Evolutionary conservation across 2,113 vertebrate genomes (phyloP).

Genomic region (Amphiprion percula): DNA sequence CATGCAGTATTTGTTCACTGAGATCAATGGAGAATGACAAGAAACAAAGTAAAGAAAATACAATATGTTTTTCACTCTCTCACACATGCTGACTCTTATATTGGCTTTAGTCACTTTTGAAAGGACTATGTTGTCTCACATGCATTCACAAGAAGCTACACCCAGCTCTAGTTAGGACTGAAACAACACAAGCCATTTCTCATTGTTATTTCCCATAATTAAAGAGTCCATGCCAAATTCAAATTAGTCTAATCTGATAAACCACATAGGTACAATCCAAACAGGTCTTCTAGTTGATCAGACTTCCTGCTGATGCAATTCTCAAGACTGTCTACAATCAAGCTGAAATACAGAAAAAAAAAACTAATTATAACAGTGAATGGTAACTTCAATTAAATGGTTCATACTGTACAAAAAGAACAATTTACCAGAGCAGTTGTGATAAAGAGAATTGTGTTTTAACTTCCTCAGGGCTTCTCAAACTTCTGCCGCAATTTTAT

Average conservation of each 20-base stretch:
- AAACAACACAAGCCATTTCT: neutral
- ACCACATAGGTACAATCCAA: neutral
- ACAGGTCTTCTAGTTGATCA: neutral
- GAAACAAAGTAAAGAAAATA: conserved; percentile 40
- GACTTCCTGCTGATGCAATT: neutral
- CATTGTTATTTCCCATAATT: neutral
- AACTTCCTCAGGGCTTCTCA: neutral
- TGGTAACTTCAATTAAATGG: neutral
- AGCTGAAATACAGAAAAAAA: neutral
- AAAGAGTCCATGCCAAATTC: neutral
- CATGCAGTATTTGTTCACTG: conserved; percentile 37
- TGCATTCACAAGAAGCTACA: neutral
- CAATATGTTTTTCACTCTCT: conserved; percentile 6
- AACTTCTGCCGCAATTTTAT: neutral
- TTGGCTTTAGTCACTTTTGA: conserved; percentile 1
- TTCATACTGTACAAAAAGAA: neutral
- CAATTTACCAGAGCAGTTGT: neutral
- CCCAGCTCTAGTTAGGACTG: neutral
- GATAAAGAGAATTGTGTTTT: conserved; percentile 1
- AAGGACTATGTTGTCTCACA: conserved; percentile 2
- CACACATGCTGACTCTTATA: neutral
- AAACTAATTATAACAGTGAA: neutral
- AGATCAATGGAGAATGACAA: conserved; percentile 34
- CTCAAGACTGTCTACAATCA: neutral
- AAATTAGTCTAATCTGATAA: neutral